Percentiles rank a stretch among this genome's conserved stretches.
Evolutionary conservation across 2,888 invertebrate genomes (phyloP).

Genomic region (Papilio protenor): DNA sequence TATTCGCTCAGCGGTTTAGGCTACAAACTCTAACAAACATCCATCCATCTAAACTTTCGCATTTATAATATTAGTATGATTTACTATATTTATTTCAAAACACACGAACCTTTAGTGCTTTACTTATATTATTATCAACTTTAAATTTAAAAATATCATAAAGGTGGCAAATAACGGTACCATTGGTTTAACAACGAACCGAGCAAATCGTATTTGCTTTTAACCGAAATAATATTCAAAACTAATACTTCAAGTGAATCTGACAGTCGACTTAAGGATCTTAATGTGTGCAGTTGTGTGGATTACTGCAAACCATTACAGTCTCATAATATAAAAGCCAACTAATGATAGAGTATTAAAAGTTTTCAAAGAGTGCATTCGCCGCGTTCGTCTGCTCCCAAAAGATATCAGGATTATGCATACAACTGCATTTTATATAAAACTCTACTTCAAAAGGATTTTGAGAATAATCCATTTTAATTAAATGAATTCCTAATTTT

Average conservation of each 20-base stretch:
- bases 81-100: too few relatives aligned
- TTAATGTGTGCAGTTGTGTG: constrained; percentile 1
- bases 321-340: too few relatives aligned
- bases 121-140: neutral
- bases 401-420: constrained; percentile 8
- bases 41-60: too few relatives aligned
- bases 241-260: too few relatives aligned
- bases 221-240: neutral
- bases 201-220: neutral
- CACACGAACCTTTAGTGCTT: neutral
- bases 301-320: neutral
- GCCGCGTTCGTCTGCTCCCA: neutral
- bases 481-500: neutral
- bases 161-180: neutral
- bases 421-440: neutral
- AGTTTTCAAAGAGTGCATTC: constrained; percentile 10
- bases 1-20: too few relatives aligned
- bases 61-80: too few relatives aligned
- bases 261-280: neutral
- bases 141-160: neutral
- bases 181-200: neutral
- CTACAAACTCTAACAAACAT: too few relatives aligned
- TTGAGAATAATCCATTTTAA: constrained; percentile 1
- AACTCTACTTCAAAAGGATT: neutral
- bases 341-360: constrained; percentile 10